These are phyloP conservation scores for Xiphydria camelus DNA, from an alignment of 2,888 invertebrate species.

Conservation along the genomic window DNA sequence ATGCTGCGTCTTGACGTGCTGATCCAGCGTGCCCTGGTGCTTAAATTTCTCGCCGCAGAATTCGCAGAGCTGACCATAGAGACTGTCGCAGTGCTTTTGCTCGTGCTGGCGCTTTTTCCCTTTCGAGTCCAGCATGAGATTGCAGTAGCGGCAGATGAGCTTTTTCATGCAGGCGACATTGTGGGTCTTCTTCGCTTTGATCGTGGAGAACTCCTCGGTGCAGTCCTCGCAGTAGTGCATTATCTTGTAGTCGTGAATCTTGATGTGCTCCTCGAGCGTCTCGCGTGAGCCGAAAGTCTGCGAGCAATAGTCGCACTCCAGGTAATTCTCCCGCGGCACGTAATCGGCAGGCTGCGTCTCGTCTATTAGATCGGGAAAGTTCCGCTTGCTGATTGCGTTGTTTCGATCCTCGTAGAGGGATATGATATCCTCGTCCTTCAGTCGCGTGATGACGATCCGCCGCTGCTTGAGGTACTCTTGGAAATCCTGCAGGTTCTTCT, in stretches of 20 bases:
- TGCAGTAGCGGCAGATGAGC: constrained; percentile 48
- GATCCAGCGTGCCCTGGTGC: constrained; percentile 54
- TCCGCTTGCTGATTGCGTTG: constrained; percentile 29
- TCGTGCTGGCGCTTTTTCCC: constrained; percentile 55
- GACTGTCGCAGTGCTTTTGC: constrained; percentile 51
- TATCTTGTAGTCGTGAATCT: constrained; percentile 49
- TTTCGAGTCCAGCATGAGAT: constrained; percentile 45
- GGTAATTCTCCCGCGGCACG: constrained; percentile 30
- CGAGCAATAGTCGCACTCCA: constrained; percentile 53
- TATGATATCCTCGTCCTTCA: constrained; percentile 51
- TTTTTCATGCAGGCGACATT: constrained; percentile 47
- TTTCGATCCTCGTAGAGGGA: constrained; percentile 46
- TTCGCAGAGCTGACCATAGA: constrained; percentile 51
- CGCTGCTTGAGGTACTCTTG: constrained; percentile 51
- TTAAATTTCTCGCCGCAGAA: constrained; percentile 54
- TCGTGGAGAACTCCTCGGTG: constrained; percentile 45
- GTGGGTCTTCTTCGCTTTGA: constrained; percentile 48
- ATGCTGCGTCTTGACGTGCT: constrained; percentile 51
- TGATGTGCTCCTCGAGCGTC: constrained; percentile 46
- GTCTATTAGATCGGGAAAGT: constrained; percentile 37
- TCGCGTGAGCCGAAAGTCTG: constrained; percentile 41
- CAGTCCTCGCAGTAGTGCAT: constrained; percentile 53
- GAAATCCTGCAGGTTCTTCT: constrained; percentile 45
- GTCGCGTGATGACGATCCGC: constrained; percentile 45
- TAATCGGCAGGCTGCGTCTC: constrained; percentile 30